Base-by-base conservation (phyloP, 2,888 invertebrate species). In the Caenorhabditis angaria region DNA sequence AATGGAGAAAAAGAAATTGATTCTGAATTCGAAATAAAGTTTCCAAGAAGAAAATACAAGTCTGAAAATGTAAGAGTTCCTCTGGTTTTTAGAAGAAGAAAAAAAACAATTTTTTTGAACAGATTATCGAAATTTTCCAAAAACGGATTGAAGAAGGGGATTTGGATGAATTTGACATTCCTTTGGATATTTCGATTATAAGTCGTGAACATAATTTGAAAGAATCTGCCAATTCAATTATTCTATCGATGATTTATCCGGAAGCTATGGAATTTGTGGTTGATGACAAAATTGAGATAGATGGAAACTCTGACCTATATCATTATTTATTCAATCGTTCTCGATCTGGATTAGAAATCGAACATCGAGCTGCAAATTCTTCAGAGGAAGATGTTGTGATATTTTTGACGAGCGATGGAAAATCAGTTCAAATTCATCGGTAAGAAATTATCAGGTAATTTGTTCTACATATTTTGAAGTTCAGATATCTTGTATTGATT, bases 131-230 rank as follows among this genome's bases (percentile, higher is more conserved):
- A 25, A 51, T 51, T 51, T 3, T 51, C 22, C 3, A 22, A 3
- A 59, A 55, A 4, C 41, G 70, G 22, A 22, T 35, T 10, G 29
- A 58, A 29, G 29, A 58, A 22, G 22, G 22, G 10, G 65, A 65
- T 59, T 58, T 58, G 3, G 54, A 25, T 54, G 54, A 54, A n/a
- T 25, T 65, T 4, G 70, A 70, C 25, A 59, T 70, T 56, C 62
- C 65, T 18, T 27, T 55, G 35, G 70, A 70, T 55, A 22, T 61
- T 20, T 51, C 27, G 0, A 48, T 51, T 6, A 18, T 4, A 22
- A 3, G 12, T 22, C n/a, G 22, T 51, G 22, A 51, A 18, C 4
- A 6, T 1, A 22, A 51, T 51, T 2, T 51, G 5, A n/a, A 8
- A 8, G 25, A 51, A n/a, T 6, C 12, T n/a, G 2, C 6, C 3